Evolutionary conservation across 2,797 vertebrate species (phyloP), one percentile per base, ranked within the genome.

Genomic region (Artibeus jamaicensis): DNA sequence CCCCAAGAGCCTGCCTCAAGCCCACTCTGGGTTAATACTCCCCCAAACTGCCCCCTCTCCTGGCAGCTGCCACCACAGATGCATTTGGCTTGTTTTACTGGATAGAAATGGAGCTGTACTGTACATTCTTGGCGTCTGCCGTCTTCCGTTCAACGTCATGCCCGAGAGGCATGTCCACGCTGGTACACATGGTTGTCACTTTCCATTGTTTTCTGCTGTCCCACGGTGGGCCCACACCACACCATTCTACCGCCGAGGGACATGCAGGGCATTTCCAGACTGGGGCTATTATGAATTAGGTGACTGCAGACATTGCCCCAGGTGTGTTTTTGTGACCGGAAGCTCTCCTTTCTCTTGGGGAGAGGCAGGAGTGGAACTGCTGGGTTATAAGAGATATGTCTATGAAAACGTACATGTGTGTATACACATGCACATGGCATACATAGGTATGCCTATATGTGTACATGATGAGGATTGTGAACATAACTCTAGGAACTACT

Each of bases 111-210:
- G 73, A 42, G 9, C 44, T 9, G 0, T 1, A 11, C 26, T 1
- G 0, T 4, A 11, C 0, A 15, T 3, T 8, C 8, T 3, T 68
- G 29, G 9, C 4, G 15, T 29, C 29, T 42, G 16, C 81, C 34
- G 3, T 29, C 42, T 42, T 50, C 53, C 7, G 21, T 29, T 78
- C 59, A 3, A 7, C 1, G 1, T 5, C 4, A 3, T 7, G 12
- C 46, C 55, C 16, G 7, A 48, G 71, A 87, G 12, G 11, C 21
- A 34, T 3, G 5, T 24, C 83, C 22, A 1, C 5, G 7, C 5
- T 1, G 14, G 50, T 8, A 19, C 15, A 0, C 0, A 1, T 2
- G 9, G 34, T 1, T 2, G 3, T 12, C 4, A 9, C 2, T 78
- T 57, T 82, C 39, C 37, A 1, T 19, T 6, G 9, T 26, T 34